These are phyloP conservation scores for Chaunax sp. DNA, from an alignment of 2,797 vertebrate genomes.

Conservation along the genomic window DNA sequence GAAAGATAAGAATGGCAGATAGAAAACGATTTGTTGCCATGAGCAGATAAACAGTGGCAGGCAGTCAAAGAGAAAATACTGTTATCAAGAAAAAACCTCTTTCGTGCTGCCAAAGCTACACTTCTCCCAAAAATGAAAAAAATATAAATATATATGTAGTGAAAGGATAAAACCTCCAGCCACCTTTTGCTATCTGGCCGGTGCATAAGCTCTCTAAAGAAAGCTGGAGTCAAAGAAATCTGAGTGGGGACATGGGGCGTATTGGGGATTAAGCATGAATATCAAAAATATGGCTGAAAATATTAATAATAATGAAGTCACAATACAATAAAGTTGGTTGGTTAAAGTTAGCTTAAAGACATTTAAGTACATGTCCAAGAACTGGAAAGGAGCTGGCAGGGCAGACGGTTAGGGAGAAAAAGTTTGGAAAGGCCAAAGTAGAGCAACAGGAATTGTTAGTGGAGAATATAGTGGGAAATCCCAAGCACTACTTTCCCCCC, in stretches of 20 bases:
- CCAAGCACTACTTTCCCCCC: conserved; percentile 17
- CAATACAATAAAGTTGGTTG: conserved; percentile 7
- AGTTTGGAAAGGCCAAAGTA: conserved; percentile 38
- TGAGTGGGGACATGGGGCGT: conserved; percentile 2
- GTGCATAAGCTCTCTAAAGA: conserved; percentile 21
- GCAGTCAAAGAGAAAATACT: conserved; percentile 75
- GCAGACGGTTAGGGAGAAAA: conserved; percentile 27
- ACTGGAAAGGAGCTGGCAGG: conserved; percentile 25
- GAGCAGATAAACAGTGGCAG: conserved; percentile 77
- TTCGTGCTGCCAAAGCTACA: conserved; percentile 67
- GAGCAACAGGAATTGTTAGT: conserved; percentile 41
- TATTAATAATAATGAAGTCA: conserved; percentile 9
- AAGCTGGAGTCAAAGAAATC: conserved; percentile 20
- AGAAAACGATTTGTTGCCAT: conserved; percentile 74
- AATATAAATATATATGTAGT: conserved; percentile 8
- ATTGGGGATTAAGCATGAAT: conserved; percentile 4
- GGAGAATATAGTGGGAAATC: conserved; percentile 35
- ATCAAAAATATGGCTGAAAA: conserved; percentile 32
- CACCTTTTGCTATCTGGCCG: conserved; percentile 38
- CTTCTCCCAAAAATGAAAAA: conserved; percentile 33
- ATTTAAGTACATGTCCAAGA: conserved; percentile 9
- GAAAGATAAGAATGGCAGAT: conserved; percentile 78
- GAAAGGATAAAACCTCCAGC: conserved; percentile 29
- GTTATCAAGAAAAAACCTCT: conserved; percentile 71
- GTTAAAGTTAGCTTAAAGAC: conserved; percentile 7